A percentile compares a stretch with the other conserved stretches of the same genome.
Conservation (phyloP, 1,140 invertebrate species). For the Drepana arcuata region DNA sequence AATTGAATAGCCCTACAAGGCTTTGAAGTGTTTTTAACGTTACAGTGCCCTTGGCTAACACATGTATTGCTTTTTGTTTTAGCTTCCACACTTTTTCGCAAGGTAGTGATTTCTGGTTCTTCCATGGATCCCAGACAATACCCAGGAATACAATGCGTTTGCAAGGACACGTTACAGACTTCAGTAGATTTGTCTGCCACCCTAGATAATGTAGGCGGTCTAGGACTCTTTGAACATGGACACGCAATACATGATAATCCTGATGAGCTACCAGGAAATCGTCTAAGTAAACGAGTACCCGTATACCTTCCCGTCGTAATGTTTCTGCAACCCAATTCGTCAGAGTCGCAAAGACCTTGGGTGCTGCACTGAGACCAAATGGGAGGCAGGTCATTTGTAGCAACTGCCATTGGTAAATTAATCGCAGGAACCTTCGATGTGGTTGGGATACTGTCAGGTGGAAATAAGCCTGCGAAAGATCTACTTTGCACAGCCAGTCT, state of each 20-base stretch:
- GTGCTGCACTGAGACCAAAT: slow-evolving; percentile 18
- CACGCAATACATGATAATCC: background rate
- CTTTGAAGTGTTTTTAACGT: slow-evolving; percentile 15
- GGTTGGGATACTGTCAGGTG: slow-evolving; percentile 22
- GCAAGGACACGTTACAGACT: slow-evolving; percentile 26
- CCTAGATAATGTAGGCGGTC: slow-evolving; percentile 14
- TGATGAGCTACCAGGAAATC: slow-evolving; percentile 21
- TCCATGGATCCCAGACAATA: slow-evolving; percentile 29
- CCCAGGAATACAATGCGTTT: slow-evolving; percentile 32
- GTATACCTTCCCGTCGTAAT: slow-evolving; percentile 15
- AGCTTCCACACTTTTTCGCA: slow-evolving; percentile 13
- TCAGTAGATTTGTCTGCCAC: slow-evolving; percentile 31
- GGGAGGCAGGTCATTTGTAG: slow-evolving; percentile 16
- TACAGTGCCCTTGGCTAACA: slow-evolving; percentile 7
- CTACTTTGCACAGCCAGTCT: slow-evolving; percentile 23
- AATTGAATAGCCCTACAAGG: slow-evolving; percentile 30
- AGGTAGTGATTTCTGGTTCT: slow-evolving; percentile 21
- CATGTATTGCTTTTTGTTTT: slow-evolving; percentile 11
- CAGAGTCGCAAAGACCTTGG: slow-evolving; percentile 12
- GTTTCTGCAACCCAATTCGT: slow-evolving; percentile 38
- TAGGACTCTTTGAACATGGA: slow-evolving; percentile 4
- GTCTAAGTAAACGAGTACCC: slow-evolving; percentile 27
- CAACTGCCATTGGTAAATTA: slow-evolving; percentile 14
- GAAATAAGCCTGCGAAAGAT: slow-evolving; percentile 45
- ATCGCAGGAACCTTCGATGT: slow-evolving; percentile 14